Conservation (phyloP, 2,113 vertebrate genomes). For the Cyanocitta stelleri region DNA sequence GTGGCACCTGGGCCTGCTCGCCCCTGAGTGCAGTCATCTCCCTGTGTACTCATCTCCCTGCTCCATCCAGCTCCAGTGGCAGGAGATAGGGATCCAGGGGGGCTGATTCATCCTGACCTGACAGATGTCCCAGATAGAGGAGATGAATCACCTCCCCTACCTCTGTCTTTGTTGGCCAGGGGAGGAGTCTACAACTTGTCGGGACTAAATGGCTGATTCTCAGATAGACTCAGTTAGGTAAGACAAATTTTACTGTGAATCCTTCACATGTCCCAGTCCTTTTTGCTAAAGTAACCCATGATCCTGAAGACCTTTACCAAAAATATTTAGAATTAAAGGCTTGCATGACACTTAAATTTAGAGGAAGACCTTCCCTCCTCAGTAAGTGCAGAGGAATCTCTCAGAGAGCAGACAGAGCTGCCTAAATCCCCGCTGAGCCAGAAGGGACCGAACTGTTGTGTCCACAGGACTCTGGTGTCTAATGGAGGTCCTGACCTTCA, state of each 20-base stretch:
- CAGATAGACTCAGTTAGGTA: slow-evolving; percentile 30
- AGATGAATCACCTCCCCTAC: slow-evolving; percentile 26
- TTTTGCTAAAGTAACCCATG: background rate
- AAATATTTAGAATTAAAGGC: background rate
- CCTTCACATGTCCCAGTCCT: background rate
- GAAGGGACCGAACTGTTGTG: background rate
- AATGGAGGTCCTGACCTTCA: background rate
- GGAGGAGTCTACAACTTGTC: slow-evolving; percentile 29
- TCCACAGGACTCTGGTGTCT: background rate
- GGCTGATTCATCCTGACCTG: slow-evolving; percentile 57
- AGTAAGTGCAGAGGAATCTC: background rate
- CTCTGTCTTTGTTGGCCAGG: background rate
- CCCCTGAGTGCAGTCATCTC: background rate
- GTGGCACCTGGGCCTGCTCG: background rate
- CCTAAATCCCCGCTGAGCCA: accelerated
- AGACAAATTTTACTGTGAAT: background rate
- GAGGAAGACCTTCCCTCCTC: background rate
- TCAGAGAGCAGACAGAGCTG: background rate
- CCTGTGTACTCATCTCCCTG: background rate
- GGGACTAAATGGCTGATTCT: slow-evolving; percentile 31
- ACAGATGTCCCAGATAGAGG: slow-evolving; percentile 39
- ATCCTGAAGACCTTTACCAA: background rate
- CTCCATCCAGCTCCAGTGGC: background rate
- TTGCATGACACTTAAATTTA: background rate
- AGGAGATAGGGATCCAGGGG: slow-evolving; percentile 12